Conservation (phyloP, 2,888 invertebrate genomes). For the Micropterix aruncella region DNA sequence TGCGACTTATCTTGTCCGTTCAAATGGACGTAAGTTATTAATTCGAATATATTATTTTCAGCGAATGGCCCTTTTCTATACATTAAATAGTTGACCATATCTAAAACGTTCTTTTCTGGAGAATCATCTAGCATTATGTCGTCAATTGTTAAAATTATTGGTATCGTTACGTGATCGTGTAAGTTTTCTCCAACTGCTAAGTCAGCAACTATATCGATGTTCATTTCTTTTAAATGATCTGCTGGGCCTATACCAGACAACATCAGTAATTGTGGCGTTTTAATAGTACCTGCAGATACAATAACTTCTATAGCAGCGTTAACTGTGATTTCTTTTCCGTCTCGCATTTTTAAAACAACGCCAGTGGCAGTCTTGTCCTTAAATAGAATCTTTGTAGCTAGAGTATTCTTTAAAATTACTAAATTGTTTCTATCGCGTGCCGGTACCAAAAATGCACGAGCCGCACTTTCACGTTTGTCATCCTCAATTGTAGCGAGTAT, state of each 20-base stretch:
- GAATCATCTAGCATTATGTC: neutral
- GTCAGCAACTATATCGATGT: conserved; percentile 20
- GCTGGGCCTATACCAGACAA: conserved; percentile 34
- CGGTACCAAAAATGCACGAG: neutral
- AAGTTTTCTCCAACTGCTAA: conserved; percentile 26
- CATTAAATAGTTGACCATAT: neutral
- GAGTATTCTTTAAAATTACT: conserved; percentile 14
- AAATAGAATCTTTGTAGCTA: conserved; percentile 16
- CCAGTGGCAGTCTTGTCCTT: conserved; percentile 14
- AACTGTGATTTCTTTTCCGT: conserved; percentile 13
- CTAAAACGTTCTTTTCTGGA: neutral
- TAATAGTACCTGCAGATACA: conserved; percentile 40
- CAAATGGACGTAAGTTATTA: neutral
- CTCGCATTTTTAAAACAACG: conserved; percentile 16
- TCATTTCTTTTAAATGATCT: conserved; percentile 18
- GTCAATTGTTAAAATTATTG: neutral
- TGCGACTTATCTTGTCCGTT: neutral
- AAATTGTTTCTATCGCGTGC: conserved; percentile 14
- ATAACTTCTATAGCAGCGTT: conserved; percentile 33
- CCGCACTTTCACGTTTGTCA: neutral
- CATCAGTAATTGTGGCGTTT: conserved; percentile 42
- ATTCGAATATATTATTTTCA: neutral
- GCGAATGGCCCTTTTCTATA: neutral
- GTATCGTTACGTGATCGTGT: conserved; percentile 17
- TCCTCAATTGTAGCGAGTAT: neutral